Evolutionary conservation across 2,797 vertebrate species (phyloP), one percentile per base, ranked within the genome.

Genomic region (Muscicapa striata): DNA sequence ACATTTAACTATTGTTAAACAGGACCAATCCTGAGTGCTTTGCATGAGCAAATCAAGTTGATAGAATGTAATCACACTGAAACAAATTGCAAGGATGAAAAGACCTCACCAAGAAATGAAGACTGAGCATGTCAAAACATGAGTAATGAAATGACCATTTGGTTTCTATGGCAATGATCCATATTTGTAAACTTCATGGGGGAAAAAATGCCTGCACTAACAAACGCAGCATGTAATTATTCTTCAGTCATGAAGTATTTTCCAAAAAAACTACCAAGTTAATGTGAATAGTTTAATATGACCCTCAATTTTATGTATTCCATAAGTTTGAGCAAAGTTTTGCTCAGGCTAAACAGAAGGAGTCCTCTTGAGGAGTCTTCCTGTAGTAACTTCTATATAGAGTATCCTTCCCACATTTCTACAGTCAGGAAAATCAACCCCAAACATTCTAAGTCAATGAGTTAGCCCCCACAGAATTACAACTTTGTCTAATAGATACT

Each of bases 161-260:
- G 5, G 89, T 96, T 94, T 88, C 94, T 74, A 86, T 41, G 49
- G 49, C 63, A 91, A 86, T 81, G 86, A 93, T 88, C 79, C 84
- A 38, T 63, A 86, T 76, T 91, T 94, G 77, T 70, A 95, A 95
- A 94, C 27, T 70, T 1, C 10, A 14, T 8, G 16, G 62, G 34
- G 18, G 9, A 46, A 76, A 83, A 87, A 73, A 70, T 24, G 73
- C 32, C 58, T 52, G 6, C 34, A 63, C n/a, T 76, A 79, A 64
- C 36, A 51, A 85, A 66, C 48, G 57, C 32, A 62, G 29, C 40
- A 55, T 8, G 29, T 20, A 83, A 52, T 40, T 70, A 63, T 26
- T 87, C 54, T 68, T 80, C 76, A 51, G 15, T 19, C 30, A 74
- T 5, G 58, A 40, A 67, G 24, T 46, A 86, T 66, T 78, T 62